These are phyloP conservation scores for Maniola jurtina DNA, from an alignment of 1,140 invertebrate species.

Conservation along the genomic window DNA sequence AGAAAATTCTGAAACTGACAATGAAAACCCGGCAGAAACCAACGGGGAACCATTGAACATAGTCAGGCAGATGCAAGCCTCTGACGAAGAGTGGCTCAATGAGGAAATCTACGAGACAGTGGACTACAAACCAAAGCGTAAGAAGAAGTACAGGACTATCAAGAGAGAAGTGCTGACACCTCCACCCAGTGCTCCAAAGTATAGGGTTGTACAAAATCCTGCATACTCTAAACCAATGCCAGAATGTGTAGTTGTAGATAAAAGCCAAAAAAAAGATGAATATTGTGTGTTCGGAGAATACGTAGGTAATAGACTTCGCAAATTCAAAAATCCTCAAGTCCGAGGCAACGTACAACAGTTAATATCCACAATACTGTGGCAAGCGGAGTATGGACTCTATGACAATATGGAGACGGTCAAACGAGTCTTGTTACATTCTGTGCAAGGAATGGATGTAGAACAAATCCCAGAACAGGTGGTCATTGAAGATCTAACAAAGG, in stretches of 20 bases:
- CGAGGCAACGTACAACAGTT: conserved; percentile 66
- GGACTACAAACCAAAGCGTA: conserved; percentile 53
- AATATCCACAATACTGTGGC: conserved; percentile 71
- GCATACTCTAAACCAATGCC: conserved; percentile 34
- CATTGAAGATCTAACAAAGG: conserved; percentile 16
- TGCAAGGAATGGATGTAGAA: conserved; percentile 43
- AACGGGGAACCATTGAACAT: conserved; percentile 51
- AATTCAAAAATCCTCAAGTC: conserved; percentile 55
- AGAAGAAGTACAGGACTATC: conserved; percentile 56
- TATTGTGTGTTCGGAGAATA: conserved; percentile 66
- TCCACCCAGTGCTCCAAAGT: conserved; percentile 35
- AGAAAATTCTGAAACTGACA: conserved; percentile 53
- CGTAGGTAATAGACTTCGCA: conserved; percentile 65
- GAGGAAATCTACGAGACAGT: conserved; percentile 58
- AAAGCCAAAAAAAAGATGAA: conserved; percentile 51
- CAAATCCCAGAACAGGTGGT: conserved; percentile 25
- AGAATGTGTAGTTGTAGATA: conserved; percentile 43
- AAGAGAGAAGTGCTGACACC: conserved; percentile 58
- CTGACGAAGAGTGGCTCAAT: conserved; percentile 69
- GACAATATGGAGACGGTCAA: conserved; percentile 66
- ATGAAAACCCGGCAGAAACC: conserved; percentile 44
- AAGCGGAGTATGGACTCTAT: conserved; percentile 68
- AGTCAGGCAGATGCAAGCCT: conserved; percentile 54
- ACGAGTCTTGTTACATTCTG: conserved; percentile 53
- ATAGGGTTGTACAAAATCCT: conserved; percentile 33